phyloP scores from a whole-genome alignment of 2,888 invertebrate species.

The Cerastis rubricosa region DNA sequence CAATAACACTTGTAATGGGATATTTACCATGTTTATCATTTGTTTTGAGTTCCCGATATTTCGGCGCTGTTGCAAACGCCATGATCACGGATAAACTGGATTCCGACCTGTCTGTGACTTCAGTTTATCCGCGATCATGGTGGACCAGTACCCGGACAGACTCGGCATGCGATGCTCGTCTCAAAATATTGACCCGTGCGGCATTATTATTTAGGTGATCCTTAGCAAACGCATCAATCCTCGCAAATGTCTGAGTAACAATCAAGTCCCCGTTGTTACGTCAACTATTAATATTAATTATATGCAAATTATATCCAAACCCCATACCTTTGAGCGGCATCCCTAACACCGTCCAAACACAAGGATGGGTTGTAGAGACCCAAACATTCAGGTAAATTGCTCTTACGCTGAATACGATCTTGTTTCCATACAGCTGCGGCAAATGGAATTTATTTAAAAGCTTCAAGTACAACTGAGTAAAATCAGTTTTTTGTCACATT shows the following conservation, averaged over 20 bases:
- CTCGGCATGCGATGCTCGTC: too few species aligned
- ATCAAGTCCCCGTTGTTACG: neutral
- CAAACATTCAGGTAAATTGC: conserved; percentile 57
- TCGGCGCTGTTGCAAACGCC: too few species aligned
- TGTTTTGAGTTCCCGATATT: too few species aligned
- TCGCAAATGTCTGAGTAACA: neutral
- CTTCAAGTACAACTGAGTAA: conserved; percentile 1
- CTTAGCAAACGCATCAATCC: neutral
- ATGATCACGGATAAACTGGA: too few species aligned
- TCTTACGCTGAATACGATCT: conserved; percentile 55
- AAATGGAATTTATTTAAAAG: conserved; percentile 55
- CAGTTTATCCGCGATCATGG: too few species aligned
- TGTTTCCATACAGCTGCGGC: conserved; percentile 31
- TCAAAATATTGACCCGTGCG: too few species aligned
- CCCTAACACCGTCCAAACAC: conserved; percentile 39
- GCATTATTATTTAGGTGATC: too few species aligned
- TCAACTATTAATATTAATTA: conserved; percentile 1
- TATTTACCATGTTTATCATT: too few species aligned
- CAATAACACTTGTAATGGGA: too few species aligned
- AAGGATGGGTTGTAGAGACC: conserved; percentile 17
- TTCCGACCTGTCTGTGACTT: too few species aligned
- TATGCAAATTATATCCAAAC: neutral
- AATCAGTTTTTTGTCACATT: neutral
- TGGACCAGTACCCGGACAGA: too few species aligned
- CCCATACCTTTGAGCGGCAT: neutral